These are phyloP conservation scores for Coecobrya sp. DNA, from an alignment of 2,888 invertebrate species.

Conservation along the genomic window DNA sequence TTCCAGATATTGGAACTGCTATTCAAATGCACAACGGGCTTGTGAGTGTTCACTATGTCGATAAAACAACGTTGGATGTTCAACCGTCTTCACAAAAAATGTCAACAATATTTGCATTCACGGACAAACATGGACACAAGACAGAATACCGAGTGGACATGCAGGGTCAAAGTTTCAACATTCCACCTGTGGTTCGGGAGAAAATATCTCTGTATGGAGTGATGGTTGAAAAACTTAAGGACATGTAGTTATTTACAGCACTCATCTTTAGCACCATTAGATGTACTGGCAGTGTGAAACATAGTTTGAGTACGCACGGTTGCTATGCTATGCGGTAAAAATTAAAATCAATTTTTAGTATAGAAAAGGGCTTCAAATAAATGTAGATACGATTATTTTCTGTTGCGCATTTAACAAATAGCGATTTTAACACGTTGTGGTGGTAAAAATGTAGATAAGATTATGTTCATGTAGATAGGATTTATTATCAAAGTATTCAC, in stretches of 20 bases:
- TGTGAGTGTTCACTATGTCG: neutral
- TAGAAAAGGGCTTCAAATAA: no score
- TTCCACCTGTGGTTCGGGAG: neutral
- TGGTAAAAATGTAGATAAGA: no score
- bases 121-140: neutral
- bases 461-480: no score
- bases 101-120: conserved; percentile 1
- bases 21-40: neutral
- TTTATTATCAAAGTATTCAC: no score
- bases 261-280: neutral
- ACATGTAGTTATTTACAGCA: no score
- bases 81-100: neutral
- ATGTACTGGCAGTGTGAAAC: no score
- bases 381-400: no score
- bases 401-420: no score
- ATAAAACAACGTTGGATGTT: conserved; percentile 11
- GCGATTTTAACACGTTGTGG: no score
- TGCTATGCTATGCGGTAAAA: no score
- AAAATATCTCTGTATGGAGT: conserved; percentile 10
- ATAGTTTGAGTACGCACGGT: no score
- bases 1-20: conserved; percentile 3
- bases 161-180: neutral
- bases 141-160: neutral
- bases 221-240: conserved; percentile 8
- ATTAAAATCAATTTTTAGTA: no score